A percentile compares a stretch with the other conserved stretches of the same genome.
Conservation (phyloP, 2,888 invertebrate genomes). For the Gastracanthus pulcherrimus region DNA sequence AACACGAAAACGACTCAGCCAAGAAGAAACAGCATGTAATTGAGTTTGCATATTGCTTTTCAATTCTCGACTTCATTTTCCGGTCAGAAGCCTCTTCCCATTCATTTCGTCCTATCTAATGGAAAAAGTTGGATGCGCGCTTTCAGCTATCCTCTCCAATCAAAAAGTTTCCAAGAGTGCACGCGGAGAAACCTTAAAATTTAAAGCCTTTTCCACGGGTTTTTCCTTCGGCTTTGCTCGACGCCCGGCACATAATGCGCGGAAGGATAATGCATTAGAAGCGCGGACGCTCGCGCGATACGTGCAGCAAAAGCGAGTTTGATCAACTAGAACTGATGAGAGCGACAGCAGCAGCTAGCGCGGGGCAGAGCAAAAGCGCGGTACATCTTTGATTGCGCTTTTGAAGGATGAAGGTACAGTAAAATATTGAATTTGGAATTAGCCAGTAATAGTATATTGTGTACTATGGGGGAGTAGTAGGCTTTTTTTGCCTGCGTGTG, state of each 20-base stretch:
- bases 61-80: constrained; percentile 33
- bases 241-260: not conserved
- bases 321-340: too few relatives aligned
- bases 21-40: too few relatives aligned
- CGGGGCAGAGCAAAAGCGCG: too few relatives aligned
- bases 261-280: not conserved
- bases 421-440: too few relatives aligned
- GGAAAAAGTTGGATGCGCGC: constrained; percentile 32
- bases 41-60: constrained; percentile 25
- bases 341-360: too few relatives aligned
- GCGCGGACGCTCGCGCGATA: not conserved
- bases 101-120: constrained; percentile 23
- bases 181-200: not conserved
- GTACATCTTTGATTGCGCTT: too few relatives aligned
- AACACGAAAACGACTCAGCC: not conserved
- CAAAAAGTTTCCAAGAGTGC: not conserved
- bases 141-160: not conserved
- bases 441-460: too few relatives aligned
- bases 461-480: too few relatives aligned
- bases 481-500: too few relatives aligned
- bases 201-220: not conserved
- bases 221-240: not conserved
- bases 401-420: too few relatives aligned
- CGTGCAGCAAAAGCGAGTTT: too few relatives aligned
- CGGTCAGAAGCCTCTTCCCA: not conserved